Evolutionary conservation across 2,888 invertebrate genomes (phyloP).

Genomic region (Epistrophe grossulariae): DNA sequence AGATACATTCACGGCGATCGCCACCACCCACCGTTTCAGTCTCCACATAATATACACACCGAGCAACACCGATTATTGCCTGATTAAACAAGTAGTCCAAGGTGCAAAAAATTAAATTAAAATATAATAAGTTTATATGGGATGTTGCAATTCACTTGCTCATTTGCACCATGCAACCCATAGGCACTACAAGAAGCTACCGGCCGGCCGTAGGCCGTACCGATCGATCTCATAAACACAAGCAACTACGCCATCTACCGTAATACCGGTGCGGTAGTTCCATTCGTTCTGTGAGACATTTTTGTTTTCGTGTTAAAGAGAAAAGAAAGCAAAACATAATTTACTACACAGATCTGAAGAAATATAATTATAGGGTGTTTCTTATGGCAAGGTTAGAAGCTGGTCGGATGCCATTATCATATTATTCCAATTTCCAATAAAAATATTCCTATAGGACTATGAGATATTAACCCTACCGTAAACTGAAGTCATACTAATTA

Average conservation of each 20-base stretch:
- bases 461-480: too few relatives aligned
- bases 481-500: too few relatives aligned
- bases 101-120: conserved; percentile 69
- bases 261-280: conserved; percentile 23
- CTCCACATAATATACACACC: not conserved
- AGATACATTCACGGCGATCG: conserved; percentile 5
- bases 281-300: conserved; percentile 35
- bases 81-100: conserved; percentile 72
- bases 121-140: conserved; percentile 53
- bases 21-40: not conserved
- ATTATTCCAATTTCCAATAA: too few relatives aligned
- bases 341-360: not conserved
- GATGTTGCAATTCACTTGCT: conserved; percentile 60
- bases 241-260: conserved; percentile 31
- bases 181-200: not conserved
- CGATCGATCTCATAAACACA: not conserved
- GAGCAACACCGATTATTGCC: conserved; percentile 40
- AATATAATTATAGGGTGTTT: conserved; percentile 2
- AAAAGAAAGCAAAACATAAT: conserved; percentile 33
- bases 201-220: not conserved
- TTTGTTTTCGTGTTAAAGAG: conserved; percentile 31
- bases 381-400: not conserved
- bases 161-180: conserved; percentile 42
- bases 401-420: not conserved
- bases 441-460: too few relatives aligned